Base-by-base conservation (phyloP, 2,888 invertebrate genomes). In the Punctoribates punctum region DNA sequence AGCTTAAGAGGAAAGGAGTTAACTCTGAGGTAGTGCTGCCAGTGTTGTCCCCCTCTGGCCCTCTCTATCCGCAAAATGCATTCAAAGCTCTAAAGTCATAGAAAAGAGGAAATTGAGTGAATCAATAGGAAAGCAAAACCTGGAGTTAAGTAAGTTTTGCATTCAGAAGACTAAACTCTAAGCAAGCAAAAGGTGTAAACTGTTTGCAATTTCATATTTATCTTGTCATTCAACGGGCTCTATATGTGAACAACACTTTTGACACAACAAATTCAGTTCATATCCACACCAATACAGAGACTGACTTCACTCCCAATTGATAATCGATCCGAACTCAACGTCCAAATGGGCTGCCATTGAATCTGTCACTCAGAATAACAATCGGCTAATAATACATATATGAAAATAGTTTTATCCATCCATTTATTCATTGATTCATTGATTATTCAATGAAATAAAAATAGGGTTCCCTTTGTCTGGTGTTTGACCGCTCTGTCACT, bases 141-240 rank as follows among this genome's bases (percentile, higher is more conserved):
- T 72, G 23, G 48, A 25, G 72, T 72, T 72, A 72, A 72, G 72
- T 72, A 72, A 72, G 72, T 46, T 72, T 72, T 72, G 23, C 72
- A 46, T 72, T 67, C 38, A 42, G 67, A 1, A 20, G 25, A 20
- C 20, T 72, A 6, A 62, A 5, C 23, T 6, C n/a, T 48, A 20
- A 54, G 6, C 20, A 1, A 67, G 38, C n/a, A 34, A 20, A 72
- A 72, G 72, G 72, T 72, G 72, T 27, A 38, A 46, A 48, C 48
- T 25, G 15, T n/a, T 6, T 38, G 38, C 60, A 11, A 13, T 60
- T 29, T 17, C 17, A 13, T 25, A 25, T 57, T 13, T 60, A 60
- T 60, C 27, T 60, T 29, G 11, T 13, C 27, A 60, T 60, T 60
- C 60, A 60, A 15, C 29, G 27, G 60, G 29, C 29, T 60, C 60